These are phyloP conservation scores for Doris montereyensis DNA, from an alignment of 2,888 invertebrate species.

Conservation along the genomic window DNA sequence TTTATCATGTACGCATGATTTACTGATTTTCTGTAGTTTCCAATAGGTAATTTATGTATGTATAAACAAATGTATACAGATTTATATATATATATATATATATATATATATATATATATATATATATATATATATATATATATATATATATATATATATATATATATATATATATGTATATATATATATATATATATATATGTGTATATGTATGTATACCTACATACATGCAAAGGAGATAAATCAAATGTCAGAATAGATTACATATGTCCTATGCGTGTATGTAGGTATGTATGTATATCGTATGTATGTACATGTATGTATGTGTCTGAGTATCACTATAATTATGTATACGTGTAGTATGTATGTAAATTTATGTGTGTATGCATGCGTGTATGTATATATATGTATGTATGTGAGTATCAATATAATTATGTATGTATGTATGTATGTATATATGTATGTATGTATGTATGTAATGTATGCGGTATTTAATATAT, in stretches of 20 bases:
- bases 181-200: constrained; percentile 7
- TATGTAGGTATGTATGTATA: not conserved
- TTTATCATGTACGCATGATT: too few relatives aligned
- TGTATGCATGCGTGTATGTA: too few relatives aligned
- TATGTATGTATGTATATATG: too few relatives aligned
- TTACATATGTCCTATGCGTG: not conserved
- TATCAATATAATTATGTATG: too few relatives aligned
- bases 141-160: constrained; percentile 7
- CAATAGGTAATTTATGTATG: too few relatives aligned
- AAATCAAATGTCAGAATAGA: not conserved
- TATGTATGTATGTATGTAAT: too few relatives aligned
- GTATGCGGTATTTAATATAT: too few relatives aligned
- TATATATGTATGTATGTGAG: too few relatives aligned
- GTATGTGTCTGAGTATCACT: not conserved
- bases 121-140: constrained; percentile 5
- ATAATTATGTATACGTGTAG: too few relatives aligned
- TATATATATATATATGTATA: not conserved
- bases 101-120: constrained; percentile 18
- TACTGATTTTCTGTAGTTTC: too few relatives aligned
- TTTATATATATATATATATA: not conserved
- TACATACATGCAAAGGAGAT: not conserved
- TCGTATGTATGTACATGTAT: not conserved
- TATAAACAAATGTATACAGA: not conserved
- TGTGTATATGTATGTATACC: constrained; percentile 23
- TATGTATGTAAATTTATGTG: too few relatives aligned